Percentiles rank a stretch among this genome's conserved stretches.
phyloP scores from a whole-genome alignment of 2,888 invertebrate genomes.

The Drosophila anomalata region DNA sequence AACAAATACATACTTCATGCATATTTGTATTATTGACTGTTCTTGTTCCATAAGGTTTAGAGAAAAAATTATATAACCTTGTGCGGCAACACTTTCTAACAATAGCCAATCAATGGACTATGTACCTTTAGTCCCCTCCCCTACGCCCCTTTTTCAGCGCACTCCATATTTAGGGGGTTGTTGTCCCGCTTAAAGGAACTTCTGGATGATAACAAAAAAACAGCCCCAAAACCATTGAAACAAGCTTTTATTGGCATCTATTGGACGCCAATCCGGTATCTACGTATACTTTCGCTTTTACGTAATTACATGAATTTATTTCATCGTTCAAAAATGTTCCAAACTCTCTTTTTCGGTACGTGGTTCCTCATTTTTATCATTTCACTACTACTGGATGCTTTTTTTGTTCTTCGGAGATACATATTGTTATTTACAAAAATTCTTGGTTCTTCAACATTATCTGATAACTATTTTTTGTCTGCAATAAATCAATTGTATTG shows the following conservation, averaged over 20 bases:
- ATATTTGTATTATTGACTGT: no score
- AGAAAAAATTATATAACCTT: neutral
- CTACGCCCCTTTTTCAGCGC: conserved; percentile 21
- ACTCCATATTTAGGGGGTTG: conserved; percentile 15
- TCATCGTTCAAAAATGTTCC: conserved; percentile 47
- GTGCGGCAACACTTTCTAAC: conserved; percentile 3
- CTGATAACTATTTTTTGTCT: conserved; percentile 15
- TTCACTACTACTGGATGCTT: conserved; percentile 63
- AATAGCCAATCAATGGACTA: conserved; percentile 65
- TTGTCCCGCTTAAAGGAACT: conserved; percentile 13
- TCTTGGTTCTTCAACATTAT: conserved; percentile 53
- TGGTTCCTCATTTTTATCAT: conserved; percentile 38
- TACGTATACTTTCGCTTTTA: conserved; percentile 30
- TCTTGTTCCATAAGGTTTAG: no score
- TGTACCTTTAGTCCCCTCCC: conserved; percentile 24
- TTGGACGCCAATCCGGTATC: conserved; percentile 57
- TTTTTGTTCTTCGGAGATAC: conserved; percentile 16
- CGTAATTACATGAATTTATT: conserved; percentile 73
- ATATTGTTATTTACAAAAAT: conserved; percentile 67
- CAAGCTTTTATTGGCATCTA: conserved; percentile 41
- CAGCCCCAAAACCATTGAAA: conserved; percentile 25
- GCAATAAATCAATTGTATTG: conserved; percentile 29
- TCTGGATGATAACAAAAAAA: conserved; percentile 3
- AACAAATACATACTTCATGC: no score
- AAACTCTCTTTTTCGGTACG: conserved; percentile 33